These are phyloP conservation scores for Chymomyza fuscimana DNA, from an alignment of 2,888 invertebrate genomes.

Conservation along the genomic window DNA sequence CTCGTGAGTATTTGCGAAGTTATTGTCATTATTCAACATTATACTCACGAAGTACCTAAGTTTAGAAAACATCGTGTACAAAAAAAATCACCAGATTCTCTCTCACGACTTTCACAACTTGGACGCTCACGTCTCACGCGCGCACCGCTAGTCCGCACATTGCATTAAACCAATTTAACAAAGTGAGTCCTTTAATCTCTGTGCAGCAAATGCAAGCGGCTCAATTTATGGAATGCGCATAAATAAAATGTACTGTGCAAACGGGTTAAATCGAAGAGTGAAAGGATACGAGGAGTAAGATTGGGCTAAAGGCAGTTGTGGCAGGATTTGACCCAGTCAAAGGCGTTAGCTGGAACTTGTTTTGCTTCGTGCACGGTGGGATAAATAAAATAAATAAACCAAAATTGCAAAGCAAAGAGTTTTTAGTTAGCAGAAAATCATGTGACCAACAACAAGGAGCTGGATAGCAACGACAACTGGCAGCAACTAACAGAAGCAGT, in stretches of 20 bases:
- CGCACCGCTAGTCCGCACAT: background rate
- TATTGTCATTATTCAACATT: no score
- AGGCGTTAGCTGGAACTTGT: slow-evolving; percentile 35
- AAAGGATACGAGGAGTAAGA: slow-evolving; percentile 22
- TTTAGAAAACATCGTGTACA: background rate
- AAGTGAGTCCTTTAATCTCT: slow-evolving; percentile 49
- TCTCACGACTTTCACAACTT: background rate
- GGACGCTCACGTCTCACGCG: background rate
- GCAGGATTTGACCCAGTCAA: slow-evolving; percentile 45
- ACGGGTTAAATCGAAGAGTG: slow-evolving; percentile 11
- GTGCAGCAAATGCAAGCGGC: slow-evolving; percentile 26
- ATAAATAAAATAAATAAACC: slow-evolving; percentile 73
- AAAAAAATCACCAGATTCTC: background rate
- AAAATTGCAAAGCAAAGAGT: slow-evolving; percentile 69
- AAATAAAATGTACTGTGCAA: slow-evolving; percentile 14
- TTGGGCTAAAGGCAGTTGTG: slow-evolving; percentile 45
- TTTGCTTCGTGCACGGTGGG: slow-evolving; percentile 37
- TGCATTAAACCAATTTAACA: slow-evolving; percentile 45
- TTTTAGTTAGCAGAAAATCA: slow-evolving; percentile 68
- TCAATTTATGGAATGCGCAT: slow-evolving; percentile 32
- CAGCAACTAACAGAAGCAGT: slow-evolving; percentile 24
- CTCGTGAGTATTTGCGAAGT: no score
- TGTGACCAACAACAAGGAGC: slow-evolving; percentile 30
- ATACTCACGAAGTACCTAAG: no score
- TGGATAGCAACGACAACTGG: background rate